Evolutionary conservation across 2,113 vertebrate species (phyloP), one percentile per base, ranked within the genome.

Genomic region (Ranitomeya imitator): DNA sequence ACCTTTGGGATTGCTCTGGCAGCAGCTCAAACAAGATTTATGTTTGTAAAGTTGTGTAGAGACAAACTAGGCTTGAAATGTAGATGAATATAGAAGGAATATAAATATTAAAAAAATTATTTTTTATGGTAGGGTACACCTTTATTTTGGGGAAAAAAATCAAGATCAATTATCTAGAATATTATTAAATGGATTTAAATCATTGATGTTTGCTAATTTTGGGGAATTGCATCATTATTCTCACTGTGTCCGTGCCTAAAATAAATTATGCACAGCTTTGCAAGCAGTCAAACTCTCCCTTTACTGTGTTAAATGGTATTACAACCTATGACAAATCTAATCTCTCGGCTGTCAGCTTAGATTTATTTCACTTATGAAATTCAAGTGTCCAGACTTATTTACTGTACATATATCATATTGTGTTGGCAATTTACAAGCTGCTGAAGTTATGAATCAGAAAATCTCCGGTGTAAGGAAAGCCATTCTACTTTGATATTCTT

Each of bases 291-390:
- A 88, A 65, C 60, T 84, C 57, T 84, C 67, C 74, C 78, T 88
- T 88, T 88, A 21, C 87, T 88, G 23, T 61, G 71, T 76, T 88
- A 88, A 88, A 88, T 84, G 87, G 87, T 84, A 88, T 88, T 88
- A 83, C 87, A 88, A 88, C 87, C 87, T 84, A 83, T 84, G 87
- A 88, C 87, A 88, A 88, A 88, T 88, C 87, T 84, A 84, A 88
- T 84, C 87, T 88, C 87, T 88, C 54, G 59, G 80, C 87, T 88
- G 80, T 88, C 87, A 84, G 69, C 61, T 88, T 76, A 77, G 81
- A 84, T 88, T 88, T 88, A 88, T 88, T 88, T 88, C 87, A 88
- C 73, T 83, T 83, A 61, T 78, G 71, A 88, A 88, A 83, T 77
- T 83, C 71, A 84, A 84, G 80, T 88, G 87, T 78, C 81, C 74